Base-by-base conservation (phyloP, 64 coral and sea anemone species). In the Porites australiensis region DNA sequence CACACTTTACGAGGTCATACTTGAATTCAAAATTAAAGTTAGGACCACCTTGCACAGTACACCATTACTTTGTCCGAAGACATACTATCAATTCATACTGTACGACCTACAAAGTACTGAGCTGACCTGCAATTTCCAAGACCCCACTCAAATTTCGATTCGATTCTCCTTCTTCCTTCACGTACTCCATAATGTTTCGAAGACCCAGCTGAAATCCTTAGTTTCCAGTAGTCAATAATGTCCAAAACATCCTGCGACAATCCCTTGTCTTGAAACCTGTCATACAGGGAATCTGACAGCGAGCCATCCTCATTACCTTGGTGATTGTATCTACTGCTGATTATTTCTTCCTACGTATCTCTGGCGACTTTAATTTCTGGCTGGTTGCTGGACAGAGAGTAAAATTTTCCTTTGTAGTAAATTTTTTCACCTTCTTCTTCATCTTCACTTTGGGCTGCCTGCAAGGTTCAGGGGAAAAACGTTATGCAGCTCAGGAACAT, bases 321-420 rank as follows among this genome's bases (percentile, higher is more conserved):
- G 55, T 12, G 7, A 55, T 22, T 78, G 75, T 55, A 78, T 54
- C 48, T 78, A 45, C 51, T 78, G 49, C 23, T 78, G 49, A 78
- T 88, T 46, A 82, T 82, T 77, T 79, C 92, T 54, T 77, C 37
- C 83, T 76, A 88, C 4, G 92, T 72, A 49, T 77, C 77, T 77
- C 79, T 72, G 27, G 92, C 92, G n/a, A 19, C 60, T 68, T 43
- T 13, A 16, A 93, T 88, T 47, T 93, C 92, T n/a, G 85, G 84
- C 18, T 93, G 92, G 13, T 76, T 67, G 14, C 73, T 54, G 4
- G 58, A 20, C 2, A 48, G 54, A 0, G 85, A 55, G 70, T 88
- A 82, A 8, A 93, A 64, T 60, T 88, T 46, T 48, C 86, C 92
- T 72, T 88, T 79, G 37, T 88, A 61, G 57, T 88, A 88, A 21